phyloP scores from a whole-genome alignment of 2,888 invertebrate genomes.

The Megalurothrips usitatus region DNA sequence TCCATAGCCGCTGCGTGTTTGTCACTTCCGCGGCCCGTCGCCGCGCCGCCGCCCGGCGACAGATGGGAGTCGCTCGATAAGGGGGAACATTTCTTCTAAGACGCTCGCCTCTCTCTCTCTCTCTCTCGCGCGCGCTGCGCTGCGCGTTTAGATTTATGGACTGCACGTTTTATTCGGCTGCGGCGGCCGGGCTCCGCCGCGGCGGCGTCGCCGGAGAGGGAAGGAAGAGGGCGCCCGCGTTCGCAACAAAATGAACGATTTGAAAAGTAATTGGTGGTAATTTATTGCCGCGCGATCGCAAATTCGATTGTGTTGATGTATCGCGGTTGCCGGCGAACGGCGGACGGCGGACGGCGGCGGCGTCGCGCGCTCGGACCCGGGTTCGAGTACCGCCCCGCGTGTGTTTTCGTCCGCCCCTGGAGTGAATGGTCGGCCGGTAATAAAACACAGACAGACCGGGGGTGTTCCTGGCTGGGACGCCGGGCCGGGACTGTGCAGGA shows the following conservation, averaged over 20 bases:
- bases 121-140: not conserved
- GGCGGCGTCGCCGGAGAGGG: not conserved
- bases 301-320: constrained; percentile 20
- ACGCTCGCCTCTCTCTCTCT: no score
- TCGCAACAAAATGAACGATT: not conserved
- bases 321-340: not conserved
- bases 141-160: not conserved
- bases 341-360: no score
- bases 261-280: constrained; percentile 20
- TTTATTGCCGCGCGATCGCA: constrained; percentile 8
- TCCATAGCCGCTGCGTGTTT: not conserved
- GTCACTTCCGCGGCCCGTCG: not conserved
- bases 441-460: no score
- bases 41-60: not conserved
- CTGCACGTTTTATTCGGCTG: not conserved
- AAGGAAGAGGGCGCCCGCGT: not conserved
- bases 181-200: not conserved
- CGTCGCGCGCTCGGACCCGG: no score
- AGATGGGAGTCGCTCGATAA: constrained; percentile 17
- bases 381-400: no score
- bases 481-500: no score
- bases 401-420: no score
- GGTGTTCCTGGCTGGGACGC: no score
- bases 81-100: constrained; percentile 13
- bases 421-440: no score